phyloP scores from a whole-genome alignment of 2,797 vertebrate species.

The Calcarius lapponicus region DNA sequence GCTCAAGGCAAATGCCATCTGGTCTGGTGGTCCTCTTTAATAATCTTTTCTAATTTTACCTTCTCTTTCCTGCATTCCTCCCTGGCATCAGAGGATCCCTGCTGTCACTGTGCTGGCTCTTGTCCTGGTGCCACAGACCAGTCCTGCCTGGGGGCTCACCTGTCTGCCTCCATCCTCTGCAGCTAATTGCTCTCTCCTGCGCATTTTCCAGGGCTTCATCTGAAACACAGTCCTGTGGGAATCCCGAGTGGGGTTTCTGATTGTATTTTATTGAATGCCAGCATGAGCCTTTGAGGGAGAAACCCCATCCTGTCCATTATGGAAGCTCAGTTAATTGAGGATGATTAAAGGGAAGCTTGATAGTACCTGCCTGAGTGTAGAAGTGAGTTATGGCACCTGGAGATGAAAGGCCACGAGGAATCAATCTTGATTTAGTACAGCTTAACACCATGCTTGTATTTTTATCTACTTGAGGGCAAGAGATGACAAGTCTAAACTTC shows the following conservation, averaged over 20 bases:
- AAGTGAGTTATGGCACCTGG: not conserved
- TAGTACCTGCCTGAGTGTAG: not conserved
- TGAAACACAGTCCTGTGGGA: not conserved
- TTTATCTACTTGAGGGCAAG: conserved; percentile 11
- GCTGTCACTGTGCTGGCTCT: not conserved
- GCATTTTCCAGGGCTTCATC: not conserved
- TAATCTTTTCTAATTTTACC: not conserved
- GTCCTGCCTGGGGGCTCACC: not conserved
- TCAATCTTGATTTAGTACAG: conserved; percentile 5
- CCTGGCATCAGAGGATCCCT: not conserved
- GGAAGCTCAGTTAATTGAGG: not conserved
- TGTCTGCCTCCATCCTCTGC: not conserved
- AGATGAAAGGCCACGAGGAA: not conserved
- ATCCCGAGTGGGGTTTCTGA: not conserved
- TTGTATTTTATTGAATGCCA: not conserved
- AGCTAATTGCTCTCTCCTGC: not conserved
- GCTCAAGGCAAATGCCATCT: not conserved
- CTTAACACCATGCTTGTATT: not conserved
- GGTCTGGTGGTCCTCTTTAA: not conserved
- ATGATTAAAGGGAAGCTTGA: conserved; percentile 17
- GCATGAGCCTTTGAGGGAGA: not conserved
- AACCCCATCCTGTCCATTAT: not conserved
- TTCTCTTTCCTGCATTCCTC: not conserved
- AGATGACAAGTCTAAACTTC: not conserved
- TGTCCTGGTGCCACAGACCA: not conserved